Evolutionary conservation across 2,797 vertebrate species (phyloP), one percentile per base, ranked within the genome.

Genomic region (Takifugu rubripes): DNA sequence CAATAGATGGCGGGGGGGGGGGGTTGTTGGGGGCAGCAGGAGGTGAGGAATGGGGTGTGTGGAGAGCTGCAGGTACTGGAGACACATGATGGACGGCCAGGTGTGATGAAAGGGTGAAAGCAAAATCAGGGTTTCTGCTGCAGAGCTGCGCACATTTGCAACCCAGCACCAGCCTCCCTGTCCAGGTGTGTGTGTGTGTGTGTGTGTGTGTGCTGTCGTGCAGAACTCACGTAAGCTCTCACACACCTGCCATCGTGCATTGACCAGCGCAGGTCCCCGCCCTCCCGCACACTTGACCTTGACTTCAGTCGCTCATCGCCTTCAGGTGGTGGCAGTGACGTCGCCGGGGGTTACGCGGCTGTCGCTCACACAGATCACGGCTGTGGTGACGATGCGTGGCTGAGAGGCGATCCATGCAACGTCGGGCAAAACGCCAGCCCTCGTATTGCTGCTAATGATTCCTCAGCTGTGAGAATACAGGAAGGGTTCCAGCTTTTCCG

Each of bases 211-310:
- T 29, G 21, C 21, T 21, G 33, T 64, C 11, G 48, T 40, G 7
- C 29, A 50, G 51, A 14, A 27, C 16, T 9, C 43, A 24, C 72
- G 70, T 52, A 24, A 12, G 49, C 49, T 49, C 56, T 9, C 68
- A 72, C 53, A 44, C 69, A 74, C 72, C 69, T 72, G 72, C 56
- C 5, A 15, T 7, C 57, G n/a, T 31, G 62, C 63, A 54, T 58
- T 55, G 53, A 70, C 61, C 60, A 40, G 51, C 70, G 27, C 56
- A 26, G 60, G 63, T 1, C 55, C 11, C 7, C 36, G 12, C 36
- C 36, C 45, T 36, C 43, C 52, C 29, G 50, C 53, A 25, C 11
- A 1, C 74, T 62, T 81, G 82, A 84, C 82, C 79, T 84, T 84
- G 79, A 72, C 75, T 77, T 61, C 24, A 50, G 54, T 75, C 56